A percentile compares a stretch with the other conserved stretches of the same genome.
phyloP scores from a whole-genome alignment of 2,888 invertebrate species.

The Rhamphomyia laevipes region DNA sequence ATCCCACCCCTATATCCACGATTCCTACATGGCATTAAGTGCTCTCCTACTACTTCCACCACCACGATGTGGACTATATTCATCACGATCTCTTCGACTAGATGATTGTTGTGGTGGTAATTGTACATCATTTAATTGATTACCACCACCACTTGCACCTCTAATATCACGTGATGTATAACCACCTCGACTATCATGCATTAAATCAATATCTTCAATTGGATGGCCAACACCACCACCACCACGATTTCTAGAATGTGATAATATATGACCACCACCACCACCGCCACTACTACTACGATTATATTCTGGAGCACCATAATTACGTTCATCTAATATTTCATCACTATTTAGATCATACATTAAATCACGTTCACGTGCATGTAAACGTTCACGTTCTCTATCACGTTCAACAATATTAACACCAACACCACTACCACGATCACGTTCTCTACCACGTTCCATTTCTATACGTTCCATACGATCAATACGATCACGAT shows the following conservation, averaged over 20 bases:
- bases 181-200: constrained; percentile 30
- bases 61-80: constrained; percentile 40
- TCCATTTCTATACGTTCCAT: constrained; percentile 14
- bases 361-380: constrained; percentile 36
- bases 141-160: constrained; percentile 26
- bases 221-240: constrained; percentile 24
- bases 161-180: constrained; percentile 16
- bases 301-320: constrained; percentile 29
- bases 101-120: constrained; percentile 24
- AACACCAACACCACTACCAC: constrained; percentile 11
- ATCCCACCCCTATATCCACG: constrained; percentile 41
- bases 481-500: constrained; percentile 18
- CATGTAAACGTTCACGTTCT: constrained; percentile 32
- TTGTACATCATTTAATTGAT: constrained; percentile 22
- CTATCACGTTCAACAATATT: constrained; percentile 24
- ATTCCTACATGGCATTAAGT: constrained; percentile 41
- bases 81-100: constrained; percentile 35
- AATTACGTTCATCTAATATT: constrained; percentile 34
- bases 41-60: constrained; percentile 40
- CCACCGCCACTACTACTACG: constrained; percentile 25
- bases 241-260: constrained; percentile 21
- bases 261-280: constrained; percentile 13
- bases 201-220: constrained; percentile 31
- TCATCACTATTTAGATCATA: constrained; percentile 37
- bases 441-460: constrained; percentile 18